Evolutionary conservation across 2,797 vertebrate species (phyloP), one percentile per base, ranked within the genome.

Genomic region (Remorina albescens): DNA sequence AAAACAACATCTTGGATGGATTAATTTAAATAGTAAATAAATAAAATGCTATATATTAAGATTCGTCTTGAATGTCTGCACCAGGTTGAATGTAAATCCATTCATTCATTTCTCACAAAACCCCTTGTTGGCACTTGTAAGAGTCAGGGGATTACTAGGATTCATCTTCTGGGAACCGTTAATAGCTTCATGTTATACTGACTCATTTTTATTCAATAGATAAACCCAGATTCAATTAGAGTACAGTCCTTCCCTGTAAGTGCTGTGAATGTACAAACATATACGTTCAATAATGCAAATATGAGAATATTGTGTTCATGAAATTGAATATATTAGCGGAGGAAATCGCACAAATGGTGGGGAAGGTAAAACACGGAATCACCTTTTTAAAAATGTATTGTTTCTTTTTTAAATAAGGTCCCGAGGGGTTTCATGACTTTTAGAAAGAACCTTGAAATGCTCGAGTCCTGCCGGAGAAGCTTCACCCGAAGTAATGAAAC

Each of bases 401-500:
- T 41, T 37, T 32, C 3, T 39, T 60, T n/a, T 30, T 56, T 11
- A 37, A 39, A 57, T 8, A 61, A 34, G 39, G 63, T 69, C 65
- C 8, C 0, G 21, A 36, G 39, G 26, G 4, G 2, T 30, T 67
- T 59, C 0, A 7, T 53, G 28, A 42, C 39, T 56, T 51, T 67
- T 32, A 49, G 56, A 60, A 28, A 37, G 28, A 28, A 28, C 26
- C 42, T 39, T 12, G 15, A 74, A 58, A 60, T 41, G 32, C 6
- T 37, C 23, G 12, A 67, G 50, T 49, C 13, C 62, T 44, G 62
- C 60, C 51, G 47, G 41, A 58, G 39, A 67, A 68, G 44, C 23
- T 21, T 63, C 25, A 55, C n/a, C 71, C 16, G 57, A 26, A 19
- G 36, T 66, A 68, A 71, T 71, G 34, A 78, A 69, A 67, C 9